Conservation (phyloP, 2,888 invertebrate species). For the Homarus gammarus region DNA sequence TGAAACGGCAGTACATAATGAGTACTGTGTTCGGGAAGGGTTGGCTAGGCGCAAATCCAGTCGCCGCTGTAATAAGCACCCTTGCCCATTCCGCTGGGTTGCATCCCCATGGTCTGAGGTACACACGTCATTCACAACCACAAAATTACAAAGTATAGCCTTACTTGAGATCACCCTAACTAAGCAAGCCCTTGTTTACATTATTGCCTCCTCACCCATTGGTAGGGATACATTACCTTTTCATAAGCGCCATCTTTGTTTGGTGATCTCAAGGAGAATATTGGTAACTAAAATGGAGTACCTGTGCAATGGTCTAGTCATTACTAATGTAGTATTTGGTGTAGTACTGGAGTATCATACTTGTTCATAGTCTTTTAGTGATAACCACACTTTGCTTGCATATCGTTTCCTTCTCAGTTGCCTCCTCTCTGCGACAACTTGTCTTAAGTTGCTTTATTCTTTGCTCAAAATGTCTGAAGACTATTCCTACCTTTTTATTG, state of each 20-base stretch:
- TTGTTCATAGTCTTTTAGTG: neutral
- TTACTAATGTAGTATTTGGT: neutral
- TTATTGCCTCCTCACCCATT: neutral
- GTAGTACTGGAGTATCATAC: neutral
- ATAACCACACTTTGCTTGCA: neutral
- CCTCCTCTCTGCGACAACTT: neutral
- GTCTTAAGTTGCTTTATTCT: neutral
- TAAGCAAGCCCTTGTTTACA: neutral
- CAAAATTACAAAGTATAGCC: neutral
- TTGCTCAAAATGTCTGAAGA: neutral
- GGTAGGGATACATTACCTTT: neutral
- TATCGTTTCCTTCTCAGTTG: neutral
- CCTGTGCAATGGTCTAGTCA: neutral
- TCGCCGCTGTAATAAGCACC: constrained; percentile 77
- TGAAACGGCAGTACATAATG: constrained; percentile 49
- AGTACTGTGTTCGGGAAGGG: constrained; percentile 65
- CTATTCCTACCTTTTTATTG: neutral
- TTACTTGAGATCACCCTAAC: constrained; percentile 7
- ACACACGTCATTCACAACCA: constrained; percentile 29
- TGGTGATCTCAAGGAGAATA: constrained; percentile 9
- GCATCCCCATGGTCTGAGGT: constrained; percentile 83
- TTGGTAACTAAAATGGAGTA: neutral
- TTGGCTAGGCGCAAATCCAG: constrained; percentile 76
- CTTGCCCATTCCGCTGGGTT: constrained; percentile 81
- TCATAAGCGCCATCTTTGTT: neutral